These are phyloP conservation scores for Terrapene triunguis DNA, from an alignment of 2,113 vertebrate genomes.

Conservation along the genomic window DNA sequence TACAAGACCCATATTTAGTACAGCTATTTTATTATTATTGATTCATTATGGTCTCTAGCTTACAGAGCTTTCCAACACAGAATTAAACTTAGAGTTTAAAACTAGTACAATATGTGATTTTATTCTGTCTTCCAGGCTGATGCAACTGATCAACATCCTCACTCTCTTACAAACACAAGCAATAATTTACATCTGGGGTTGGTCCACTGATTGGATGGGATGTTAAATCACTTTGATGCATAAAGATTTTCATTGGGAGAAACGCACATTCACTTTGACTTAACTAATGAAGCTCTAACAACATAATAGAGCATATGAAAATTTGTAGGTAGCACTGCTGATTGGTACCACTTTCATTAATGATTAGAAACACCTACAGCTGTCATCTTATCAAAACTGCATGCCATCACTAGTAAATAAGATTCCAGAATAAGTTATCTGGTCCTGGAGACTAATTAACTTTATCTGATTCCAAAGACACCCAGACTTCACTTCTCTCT, in stretches of 20 bases:
- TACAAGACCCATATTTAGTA: conserved; percentile 57
- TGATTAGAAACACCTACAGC: conserved; percentile 56
- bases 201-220: conserved; percentile 39
- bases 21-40: conserved; percentile 60
- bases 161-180: neutral
- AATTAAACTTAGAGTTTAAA: conserved; percentile 59
- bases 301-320: conserved; percentile 71
- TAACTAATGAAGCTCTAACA: conserved; percentile 72
- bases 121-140: neutral
- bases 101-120: conserved; percentile 9
- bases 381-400: conserved; percentile 39
- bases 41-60: conserved; percentile 57
- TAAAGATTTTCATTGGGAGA: conserved; percentile 69
- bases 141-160: conserved; percentile 48
- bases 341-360: conserved; percentile 52
- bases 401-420: neutral
- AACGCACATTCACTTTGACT: conserved; percentile 61
- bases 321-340: conserved; percentile 1
- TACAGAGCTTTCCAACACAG: conserved; percentile 44
- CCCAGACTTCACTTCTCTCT: neutral
- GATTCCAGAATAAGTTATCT: neutral
- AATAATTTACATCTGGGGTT: conserved; percentile 67
- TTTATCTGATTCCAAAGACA: neutral
- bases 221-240: conserved; percentile 54
- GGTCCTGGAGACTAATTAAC: neutral